phyloP scores from a whole-genome alignment of 1,140 invertebrate genomes.

The Prorops nasuta region DNA sequence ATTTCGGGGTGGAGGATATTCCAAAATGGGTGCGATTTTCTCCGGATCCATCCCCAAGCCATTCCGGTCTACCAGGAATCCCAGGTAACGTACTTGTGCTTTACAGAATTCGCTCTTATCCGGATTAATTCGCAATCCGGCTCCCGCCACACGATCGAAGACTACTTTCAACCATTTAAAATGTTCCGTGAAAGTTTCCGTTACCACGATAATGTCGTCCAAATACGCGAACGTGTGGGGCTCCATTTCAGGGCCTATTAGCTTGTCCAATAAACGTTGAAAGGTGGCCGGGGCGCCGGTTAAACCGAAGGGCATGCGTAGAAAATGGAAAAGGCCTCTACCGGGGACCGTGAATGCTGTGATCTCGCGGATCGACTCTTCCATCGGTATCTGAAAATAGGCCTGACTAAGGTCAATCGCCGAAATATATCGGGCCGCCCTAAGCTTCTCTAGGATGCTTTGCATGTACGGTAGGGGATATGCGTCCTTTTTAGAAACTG shows the following conservation, averaged over 20 bases:
- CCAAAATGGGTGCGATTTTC: not conserved
- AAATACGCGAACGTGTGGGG: slow-evolving; percentile 29
- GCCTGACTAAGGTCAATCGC: slow-evolving; percentile 6
- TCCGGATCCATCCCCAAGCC: slow-evolving; percentile 8
- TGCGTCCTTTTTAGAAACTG: not conserved
- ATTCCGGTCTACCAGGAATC: slow-evolving; percentile 3
- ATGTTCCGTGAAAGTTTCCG: slow-evolving; percentile 25
- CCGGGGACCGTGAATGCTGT: slow-evolving; percentile 2
- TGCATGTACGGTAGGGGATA: not conserved
- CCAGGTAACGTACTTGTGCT: not conserved
- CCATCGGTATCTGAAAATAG: slow-evolving; percentile 5
- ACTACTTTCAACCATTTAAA: slow-evolving; percentile 3
- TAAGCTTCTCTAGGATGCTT: not conserved
- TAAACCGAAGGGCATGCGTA: not conserved
- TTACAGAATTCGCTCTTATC: slow-evolving; percentile 9
- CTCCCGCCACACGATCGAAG: not conserved
- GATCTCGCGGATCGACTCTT: not conserved
- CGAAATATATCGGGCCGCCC: not conserved
- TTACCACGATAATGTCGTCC: slow-evolving; percentile 32
- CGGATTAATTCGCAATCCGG: slow-evolving; percentile 1
- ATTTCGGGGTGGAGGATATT: slow-evolving; percentile 21
- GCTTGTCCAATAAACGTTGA: not conserved
- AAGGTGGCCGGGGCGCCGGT: not conserved
- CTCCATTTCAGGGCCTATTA: slow-evolving; percentile 31
- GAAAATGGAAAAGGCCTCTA: not conserved